Conservation (phyloP, 2,888 invertebrate genomes). For the Apotomis betuletana region DNA sequence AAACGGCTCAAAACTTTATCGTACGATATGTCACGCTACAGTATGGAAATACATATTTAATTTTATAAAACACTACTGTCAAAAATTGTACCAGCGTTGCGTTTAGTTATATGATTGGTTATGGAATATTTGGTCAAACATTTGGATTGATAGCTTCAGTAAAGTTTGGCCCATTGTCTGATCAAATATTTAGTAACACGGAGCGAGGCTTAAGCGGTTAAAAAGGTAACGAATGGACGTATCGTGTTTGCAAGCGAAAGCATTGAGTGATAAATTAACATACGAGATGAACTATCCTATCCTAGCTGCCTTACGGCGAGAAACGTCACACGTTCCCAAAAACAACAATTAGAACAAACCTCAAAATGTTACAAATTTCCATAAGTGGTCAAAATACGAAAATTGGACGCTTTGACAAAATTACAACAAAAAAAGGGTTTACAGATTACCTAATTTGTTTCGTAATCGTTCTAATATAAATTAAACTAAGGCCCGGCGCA, state of each 20-base stretch:
- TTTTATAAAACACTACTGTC: slow-evolving; percentile 51
- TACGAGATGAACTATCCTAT: slow-evolving; percentile 7
- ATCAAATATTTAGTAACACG: slow-evolving; percentile 26
- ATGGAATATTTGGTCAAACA: slow-evolving; percentile 32
- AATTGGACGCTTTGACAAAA: slow-evolving; percentile 10
- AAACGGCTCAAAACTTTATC: slow-evolving; percentile 50
- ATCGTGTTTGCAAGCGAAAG: slow-evolving; percentile 39
- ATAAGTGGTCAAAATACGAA: slow-evolving; percentile 16
- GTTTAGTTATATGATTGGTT: slow-evolving; percentile 35
- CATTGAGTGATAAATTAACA: slow-evolving; percentile 47
- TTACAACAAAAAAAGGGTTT: slow-evolving; percentile 10
- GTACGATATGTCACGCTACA: slow-evolving; percentile 48
- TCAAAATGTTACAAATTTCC: slow-evolving; percentile 15
- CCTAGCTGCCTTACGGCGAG: slow-evolving; percentile 1
- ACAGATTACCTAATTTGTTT: not conserved
- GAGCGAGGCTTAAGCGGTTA: slow-evolving; percentile 42
- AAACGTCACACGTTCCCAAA: slow-evolving; percentile 35
- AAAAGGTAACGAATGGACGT: slow-evolving; percentile 39
- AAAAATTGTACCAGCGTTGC: slow-evolving; percentile 47
- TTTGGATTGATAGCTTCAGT: not conserved
- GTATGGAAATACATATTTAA: slow-evolving; percentile 48
- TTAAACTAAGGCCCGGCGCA: slow-evolving; percentile 4
- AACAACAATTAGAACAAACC: not conserved
- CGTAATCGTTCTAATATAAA: not conserved
- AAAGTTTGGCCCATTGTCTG: slow-evolving; percentile 1